phyloP scores from a whole-genome alignment of 35 echinoderm and acorn worm species.

The Diadema setosum region DNA sequence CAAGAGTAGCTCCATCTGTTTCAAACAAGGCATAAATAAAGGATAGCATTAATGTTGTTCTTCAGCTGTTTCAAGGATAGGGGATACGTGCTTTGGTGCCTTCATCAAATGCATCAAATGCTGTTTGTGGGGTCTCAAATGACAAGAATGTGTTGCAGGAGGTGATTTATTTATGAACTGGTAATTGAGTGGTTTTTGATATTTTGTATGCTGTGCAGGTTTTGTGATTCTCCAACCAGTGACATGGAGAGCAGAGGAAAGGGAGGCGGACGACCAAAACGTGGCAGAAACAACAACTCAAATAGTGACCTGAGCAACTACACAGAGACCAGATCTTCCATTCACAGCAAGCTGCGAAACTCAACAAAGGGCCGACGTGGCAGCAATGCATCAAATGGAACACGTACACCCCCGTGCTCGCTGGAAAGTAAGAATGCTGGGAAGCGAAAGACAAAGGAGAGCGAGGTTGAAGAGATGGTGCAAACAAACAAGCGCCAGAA shows the following conservation, averaged over 20 bases:
- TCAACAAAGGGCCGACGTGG: constrained; percentile 87
- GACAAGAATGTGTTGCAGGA: no score
- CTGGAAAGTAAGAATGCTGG: constrained; percentile 26
- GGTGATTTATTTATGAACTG: no score
- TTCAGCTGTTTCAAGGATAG: no score
- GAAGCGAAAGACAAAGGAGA: constrained; percentile 68
- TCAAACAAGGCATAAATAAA: no score
- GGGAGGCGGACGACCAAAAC: constrained; percentile 64
- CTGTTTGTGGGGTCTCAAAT: no score
- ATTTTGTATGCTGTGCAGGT: constrained; percentile 51
- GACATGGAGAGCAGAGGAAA: constrained; percentile 80
- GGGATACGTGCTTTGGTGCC: no score
- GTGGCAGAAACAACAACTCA: constrained; percentile 68
- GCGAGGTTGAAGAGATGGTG: neutral
- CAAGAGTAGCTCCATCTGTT: no score
- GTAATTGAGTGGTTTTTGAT: neutral
- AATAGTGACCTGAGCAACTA: constrained; percentile 81
- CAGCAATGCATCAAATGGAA: constrained; percentile 69
- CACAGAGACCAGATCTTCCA: constrained; percentile 96
- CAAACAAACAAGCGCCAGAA: constrained; percentile 70
- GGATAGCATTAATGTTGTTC: no score
- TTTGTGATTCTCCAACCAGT: constrained; percentile 96
- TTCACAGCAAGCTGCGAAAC: constrained; percentile 97
- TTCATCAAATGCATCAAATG: no score
- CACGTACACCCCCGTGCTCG: constrained; percentile 56